Evolutionary conservation across 1,140 invertebrate species (phyloP), one percentile per base, ranked within the genome.

Genomic region (Apis laboriosa): DNA sequence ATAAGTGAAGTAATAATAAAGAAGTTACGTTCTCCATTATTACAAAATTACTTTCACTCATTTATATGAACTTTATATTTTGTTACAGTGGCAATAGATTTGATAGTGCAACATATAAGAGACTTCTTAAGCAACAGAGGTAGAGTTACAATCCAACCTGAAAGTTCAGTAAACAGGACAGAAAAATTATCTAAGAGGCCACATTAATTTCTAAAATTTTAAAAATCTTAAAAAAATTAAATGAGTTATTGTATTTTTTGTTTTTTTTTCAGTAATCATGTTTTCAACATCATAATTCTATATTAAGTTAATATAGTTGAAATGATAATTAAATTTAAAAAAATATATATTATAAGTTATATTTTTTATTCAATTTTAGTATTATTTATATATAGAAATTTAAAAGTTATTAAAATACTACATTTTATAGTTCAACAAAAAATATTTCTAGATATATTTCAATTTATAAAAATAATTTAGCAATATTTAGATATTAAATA

Each of bases 71-170:
- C 61, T 76, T 80, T 58, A 68, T 80, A 74, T 85, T 92, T 79
- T 93, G 92, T 94, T 93, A 60, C 95, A 98, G 98, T 99, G 92
- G 98, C 98, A 68, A 98, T 99, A 91, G 97, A 98, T 90, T 94
- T 99, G 89, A 98, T 99, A 90, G 98, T 99, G 9, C 98, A 99
- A 93, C 98, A 98, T 93, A 98, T 99, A 90, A 95, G 97, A 91
- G 98, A 99, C 94, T 96, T 97, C 87, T 92, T 97, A 83, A 96
- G 94, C 88, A 96, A 96, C 87, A 94, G 96, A 11, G 92, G 91
- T 85, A 93, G 90, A 80, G 84, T 90, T 75, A 90, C 90, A 28
- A 58, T 89, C 15, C 90, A 93, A 80, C 78, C 90, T 49, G 92
- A 94, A 86, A 91, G 85, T 90, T 90, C 92, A 17, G 72, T 92